A percentile compares a stretch with the other conserved stretches of the same genome.
phyloP scores from a whole-genome alignment of 1,140 invertebrate species.

The Dendrolimus kikuchii region DNA sequence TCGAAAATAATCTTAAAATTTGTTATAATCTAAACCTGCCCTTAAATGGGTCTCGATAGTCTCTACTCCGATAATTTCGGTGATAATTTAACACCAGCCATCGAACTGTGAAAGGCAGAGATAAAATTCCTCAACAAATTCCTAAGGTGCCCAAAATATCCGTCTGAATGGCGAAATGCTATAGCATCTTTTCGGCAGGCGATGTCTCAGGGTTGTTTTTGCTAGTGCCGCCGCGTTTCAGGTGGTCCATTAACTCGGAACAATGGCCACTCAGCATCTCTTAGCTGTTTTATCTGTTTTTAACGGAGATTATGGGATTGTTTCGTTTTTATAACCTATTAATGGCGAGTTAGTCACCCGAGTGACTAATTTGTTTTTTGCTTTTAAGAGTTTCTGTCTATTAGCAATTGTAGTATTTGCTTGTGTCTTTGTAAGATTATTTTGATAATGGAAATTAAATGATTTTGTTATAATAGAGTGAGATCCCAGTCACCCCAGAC shows the following conservation, averaged over 20 bases:
- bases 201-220: conserved; percentile 55
- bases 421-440: too few species aligned
- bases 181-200: conserved; percentile 49
- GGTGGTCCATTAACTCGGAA: conserved; percentile 65
- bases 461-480: too few species aligned
- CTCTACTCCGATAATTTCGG: conserved; percentile 46
- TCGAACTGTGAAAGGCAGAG: conserved; percentile 60
- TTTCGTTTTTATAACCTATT: too few species aligned
- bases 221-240: conserved; percentile 44
- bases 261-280: conserved; percentile 61
- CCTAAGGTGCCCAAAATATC: conserved; percentile 31
- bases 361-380: too few species aligned
- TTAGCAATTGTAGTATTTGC: too few species aligned
- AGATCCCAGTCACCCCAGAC: too few species aligned
- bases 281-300: conserved; percentile 60
- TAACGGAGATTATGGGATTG: conserved; percentile 33
- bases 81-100: conserved; percentile 58
- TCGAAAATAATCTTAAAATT: too few species aligned
- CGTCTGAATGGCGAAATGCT: conserved; percentile 41
- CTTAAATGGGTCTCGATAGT: conserved; percentile 21
- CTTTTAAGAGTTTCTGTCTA: too few species aligned
- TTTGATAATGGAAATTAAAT: too few species aligned
- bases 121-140: conserved; percentile 64
- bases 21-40: too few species aligned
- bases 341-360: too few species aligned